phyloP scores from a whole-genome alignment of 2,797 vertebrate species.

The Anguilla megastoma region DNA sequence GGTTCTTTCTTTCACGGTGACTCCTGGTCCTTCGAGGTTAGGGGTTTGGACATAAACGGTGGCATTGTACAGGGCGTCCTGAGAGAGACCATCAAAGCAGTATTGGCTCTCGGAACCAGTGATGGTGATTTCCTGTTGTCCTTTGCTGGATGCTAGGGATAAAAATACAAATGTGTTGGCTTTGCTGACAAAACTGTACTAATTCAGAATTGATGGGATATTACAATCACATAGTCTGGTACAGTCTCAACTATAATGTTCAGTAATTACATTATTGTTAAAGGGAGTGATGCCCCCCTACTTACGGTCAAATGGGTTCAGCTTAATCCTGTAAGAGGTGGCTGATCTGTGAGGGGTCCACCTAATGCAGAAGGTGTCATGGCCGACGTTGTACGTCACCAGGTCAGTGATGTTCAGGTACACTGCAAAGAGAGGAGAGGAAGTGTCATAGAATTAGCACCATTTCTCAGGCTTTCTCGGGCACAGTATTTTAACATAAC shows the following conservation, averaged over 20 bases:
- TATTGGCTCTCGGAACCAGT: conserved; percentile 84
- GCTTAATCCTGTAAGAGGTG: conserved; percentile 93
- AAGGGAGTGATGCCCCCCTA: conserved; percentile 20
- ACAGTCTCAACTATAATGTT: background rate
- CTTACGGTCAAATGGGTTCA: conserved; percentile 86
- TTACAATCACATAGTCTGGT: background rate
- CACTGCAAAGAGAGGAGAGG: conserved; percentile 69
- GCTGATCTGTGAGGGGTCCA: conserved; percentile 92
- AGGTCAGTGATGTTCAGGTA: conserved; percentile 93
- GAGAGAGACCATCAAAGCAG: conserved; percentile 87
- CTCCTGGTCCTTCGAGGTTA: conserved; percentile 90
- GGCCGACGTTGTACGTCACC: conserved; percentile 85
- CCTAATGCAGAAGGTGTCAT: conserved; percentile 86
- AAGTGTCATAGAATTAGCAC: background rate
- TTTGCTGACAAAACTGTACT: background rate
- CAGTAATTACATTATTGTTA: background rate
- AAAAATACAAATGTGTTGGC: background rate
- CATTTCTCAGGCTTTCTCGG: background rate
- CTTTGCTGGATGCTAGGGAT: conserved; percentile 62
- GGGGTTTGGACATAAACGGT: conserved; percentile 91
- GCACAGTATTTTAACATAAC: background rate
- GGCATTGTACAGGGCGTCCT: conserved; percentile 85
- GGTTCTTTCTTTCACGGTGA: conserved; percentile 84
- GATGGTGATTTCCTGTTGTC: conserved; percentile 92
- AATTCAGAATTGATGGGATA: background rate